Base-by-base conservation (phyloP, 2,113 vertebrate species). In the Gallinago undulata region DNA sequence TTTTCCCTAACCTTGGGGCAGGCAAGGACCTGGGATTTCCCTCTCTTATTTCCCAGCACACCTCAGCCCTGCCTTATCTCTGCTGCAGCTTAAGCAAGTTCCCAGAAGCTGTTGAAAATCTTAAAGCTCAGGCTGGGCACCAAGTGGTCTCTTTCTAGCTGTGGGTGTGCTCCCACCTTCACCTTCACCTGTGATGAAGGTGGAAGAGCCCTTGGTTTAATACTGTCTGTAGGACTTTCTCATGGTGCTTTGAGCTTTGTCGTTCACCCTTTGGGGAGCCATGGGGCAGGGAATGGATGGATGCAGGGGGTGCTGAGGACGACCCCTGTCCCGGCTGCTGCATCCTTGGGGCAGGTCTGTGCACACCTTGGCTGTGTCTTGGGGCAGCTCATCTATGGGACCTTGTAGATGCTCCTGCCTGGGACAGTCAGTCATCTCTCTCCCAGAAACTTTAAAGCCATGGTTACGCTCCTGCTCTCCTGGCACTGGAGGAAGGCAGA, bases 171-270 rank as follows among this genome's bases (percentile, higher is more conserved):
- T 78, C 57, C 22, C 27, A 48, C 41, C 13, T 28, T 30, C 43
- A 22, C 13, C 12, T 8, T 33, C 1, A 0, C 22, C 56, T n/a
- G 16, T 35, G 28, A 21, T 12, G 15, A n/a, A n/a, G n/a, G 2
- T 19, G 17, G 66, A 64, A 70, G 27, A 64, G 23, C 43, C 83
- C 25, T 23, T 7, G 4, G 11, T 76, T 86, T 53, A 37, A 33
- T 19, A 39, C 23, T 16, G 24, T 19, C 55, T 4, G 1, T 10
- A 14, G 27, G 28, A 35, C 9, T 69, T 83, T 0, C 9, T 63
- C 7, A 12, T 35, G 22, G 19, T 48, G 35, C 59, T 80, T 60
- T 57, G 22, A 18, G 55, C 16, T 88, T 72, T 59, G 33, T 35
- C 7, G 1, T 30, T 80, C 39, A 30, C 14, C 74, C 39, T 72